Evolutionary conservation across 2,113 vertebrate species (phyloP), one percentile per base, ranked within the genome.

Genomic region (Manacus vitellinus): DNA sequence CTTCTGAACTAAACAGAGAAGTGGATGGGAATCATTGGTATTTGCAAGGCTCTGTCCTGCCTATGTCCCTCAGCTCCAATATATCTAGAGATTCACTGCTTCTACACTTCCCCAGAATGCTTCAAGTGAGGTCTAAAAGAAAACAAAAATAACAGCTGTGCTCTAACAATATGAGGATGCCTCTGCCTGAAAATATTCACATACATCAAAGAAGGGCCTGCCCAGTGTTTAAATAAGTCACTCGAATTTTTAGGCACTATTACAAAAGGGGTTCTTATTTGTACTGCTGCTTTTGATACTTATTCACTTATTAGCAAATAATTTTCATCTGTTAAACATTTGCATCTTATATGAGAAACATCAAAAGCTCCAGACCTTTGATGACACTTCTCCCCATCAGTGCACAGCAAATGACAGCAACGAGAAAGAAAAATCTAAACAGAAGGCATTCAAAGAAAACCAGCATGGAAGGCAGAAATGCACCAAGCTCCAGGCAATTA

Each of bases 311-410:
- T 95, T 96, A 94, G 76, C 76, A 92, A 95, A 94, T 96, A 87
- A 71, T 85, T 96, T 97, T 97, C 89, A 95, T 95, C 94, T 97
- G 94, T 67, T 87, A 35, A 92, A 76, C 68, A 88, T 86, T 92
- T 94, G 89, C 67, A 81, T 95, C 93, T 61, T 89, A 80, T 63
- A 82, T 77, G 89, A 94, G 81, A 96, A 92, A 97, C 84, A 96
- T 96, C 94, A 97, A 96, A 97, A 76, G 54, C 59, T 52, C 66
- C 63, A 93, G 85, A 93, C 79, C 76, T 97, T 95, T 95, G 88
- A 97, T 90, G 89, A 73, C 89, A 93, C 94, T 96, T 85, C 94
- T 95, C 86, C 93, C 79, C 93, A 94, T 56, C 93, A 91, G 49
- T 9, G 28, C 67, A 85, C 31, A 88, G 80, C 86, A 86, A 95